Conservation (phyloP, 2,113 vertebrate species). For the Clarias macrocephalus region DNA sequence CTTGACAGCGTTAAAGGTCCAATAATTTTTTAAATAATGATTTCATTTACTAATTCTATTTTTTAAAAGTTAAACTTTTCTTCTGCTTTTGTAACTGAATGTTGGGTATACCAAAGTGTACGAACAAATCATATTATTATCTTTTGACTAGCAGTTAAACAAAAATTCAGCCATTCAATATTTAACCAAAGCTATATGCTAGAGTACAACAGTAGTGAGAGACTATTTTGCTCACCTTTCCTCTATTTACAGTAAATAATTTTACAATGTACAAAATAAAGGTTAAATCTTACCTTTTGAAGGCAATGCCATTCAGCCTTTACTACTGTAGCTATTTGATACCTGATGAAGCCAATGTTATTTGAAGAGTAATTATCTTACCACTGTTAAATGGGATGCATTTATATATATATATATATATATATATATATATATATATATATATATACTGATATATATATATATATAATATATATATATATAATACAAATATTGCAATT, state of each 20-base stretch:
- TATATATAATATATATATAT: no score
- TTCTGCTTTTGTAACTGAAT: background rate
- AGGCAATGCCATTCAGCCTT: background rate
- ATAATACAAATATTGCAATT: background rate
- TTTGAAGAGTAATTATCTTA: background rate
- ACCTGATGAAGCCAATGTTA: background rate
- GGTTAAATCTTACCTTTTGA: background rate
- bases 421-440: no score
- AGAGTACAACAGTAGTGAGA: background rate
- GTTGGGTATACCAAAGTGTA: background rate
- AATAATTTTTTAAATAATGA: background rate
- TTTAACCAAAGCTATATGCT: background rate
- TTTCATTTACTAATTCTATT: background rate
- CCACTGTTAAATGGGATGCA: no score
- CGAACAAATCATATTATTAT: background rate
- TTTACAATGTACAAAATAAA: background rate
- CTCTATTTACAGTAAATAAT: background rate
- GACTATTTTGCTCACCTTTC: background rate
- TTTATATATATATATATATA: no score
- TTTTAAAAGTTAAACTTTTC: background rate
- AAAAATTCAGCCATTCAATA: background rate
- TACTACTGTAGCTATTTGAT: background rate
- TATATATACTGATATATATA: no score
- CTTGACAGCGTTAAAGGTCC: background rate
- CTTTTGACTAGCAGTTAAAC: background rate